Evolutionary conservation across 2,113 vertebrate genomes (phyloP).

Genomic region (Pterophyllum scalare): DNA sequence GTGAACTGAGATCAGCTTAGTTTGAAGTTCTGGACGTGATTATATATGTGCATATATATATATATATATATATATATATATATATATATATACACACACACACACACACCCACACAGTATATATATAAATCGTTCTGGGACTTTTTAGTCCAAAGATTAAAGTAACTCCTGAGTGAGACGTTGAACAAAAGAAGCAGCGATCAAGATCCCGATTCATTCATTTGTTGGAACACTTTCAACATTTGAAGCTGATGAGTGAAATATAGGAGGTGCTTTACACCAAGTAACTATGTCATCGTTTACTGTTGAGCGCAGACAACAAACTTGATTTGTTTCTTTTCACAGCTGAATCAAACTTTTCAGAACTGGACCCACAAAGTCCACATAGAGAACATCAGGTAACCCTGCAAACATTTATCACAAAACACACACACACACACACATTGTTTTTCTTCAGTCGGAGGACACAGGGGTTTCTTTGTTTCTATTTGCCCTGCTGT

Average conservation of each 20-base stretch:
- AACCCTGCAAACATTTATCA: conserved; percentile 33
- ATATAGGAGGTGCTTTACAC: neutral
- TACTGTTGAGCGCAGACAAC: neutral
- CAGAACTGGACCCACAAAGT: conserved; percentile 88
- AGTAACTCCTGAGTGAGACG: neutral
- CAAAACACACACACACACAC: too few species aligned
- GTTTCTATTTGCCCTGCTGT: neutral
- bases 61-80: too few species aligned
- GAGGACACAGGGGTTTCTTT: too few species aligned
- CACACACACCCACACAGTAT: too few species aligned
- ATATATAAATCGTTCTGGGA: too few species aligned
- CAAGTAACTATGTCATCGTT: neutral
- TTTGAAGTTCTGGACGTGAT: neutral
- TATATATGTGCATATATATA: too few species aligned
- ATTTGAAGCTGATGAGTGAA: neutral
- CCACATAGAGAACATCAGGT: conserved; percentile 88
- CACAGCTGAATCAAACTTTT: conserved; percentile 91
- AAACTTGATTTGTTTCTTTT: conserved; percentile 44
- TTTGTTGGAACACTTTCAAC: neutral
- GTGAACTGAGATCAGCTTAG: neutral
- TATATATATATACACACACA: too few species aligned
- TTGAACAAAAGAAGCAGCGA: neutral
- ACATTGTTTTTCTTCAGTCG: too few species aligned
- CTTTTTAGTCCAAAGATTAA: neutral
- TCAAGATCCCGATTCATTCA: neutral